Evolutionary conservation across 2,888 invertebrate species (phyloP).

Genomic region (Drosophila mulleri): DNA sequence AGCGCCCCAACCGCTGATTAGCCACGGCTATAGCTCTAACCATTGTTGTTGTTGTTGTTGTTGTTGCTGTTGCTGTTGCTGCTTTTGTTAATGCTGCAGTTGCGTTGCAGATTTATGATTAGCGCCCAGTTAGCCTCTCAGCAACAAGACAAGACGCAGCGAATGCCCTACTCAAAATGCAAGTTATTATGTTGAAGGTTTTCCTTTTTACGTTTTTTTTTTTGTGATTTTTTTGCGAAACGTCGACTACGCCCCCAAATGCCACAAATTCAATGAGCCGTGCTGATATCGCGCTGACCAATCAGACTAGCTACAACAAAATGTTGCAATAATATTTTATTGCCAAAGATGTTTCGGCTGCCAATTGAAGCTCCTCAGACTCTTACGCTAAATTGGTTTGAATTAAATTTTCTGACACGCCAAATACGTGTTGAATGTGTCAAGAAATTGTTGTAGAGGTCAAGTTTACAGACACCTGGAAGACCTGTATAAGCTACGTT

Average conservation of each 20-base stretch:
- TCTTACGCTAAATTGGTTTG: constrained; percentile 15
- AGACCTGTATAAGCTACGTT: constrained; percentile 7
- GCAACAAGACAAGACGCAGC: constrained; percentile 59
- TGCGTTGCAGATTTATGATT: constrained; percentile 79
- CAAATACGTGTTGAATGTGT: constrained; percentile 57
- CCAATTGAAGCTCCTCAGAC: background rate
- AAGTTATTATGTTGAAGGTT: constrained; percentile 78
- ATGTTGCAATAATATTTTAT: constrained; percentile 42
- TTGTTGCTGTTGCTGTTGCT: too few relatives aligned
- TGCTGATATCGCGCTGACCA: constrained; percentile 62
- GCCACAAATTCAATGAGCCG: constrained; percentile 76
- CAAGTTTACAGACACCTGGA: constrained; percentile 63
- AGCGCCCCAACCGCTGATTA: constrained; percentile 70
- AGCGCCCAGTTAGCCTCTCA: constrained; percentile 63
- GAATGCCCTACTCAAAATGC: constrained; percentile 76
- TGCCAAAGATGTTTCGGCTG: constrained; percentile 25
- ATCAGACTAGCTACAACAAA: constrained; percentile 43
- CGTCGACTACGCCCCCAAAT: constrained; percentile 69
- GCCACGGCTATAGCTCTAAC: constrained; percentile 37
- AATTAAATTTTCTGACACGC: constrained; percentile 57
- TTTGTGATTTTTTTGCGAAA: constrained; percentile 60
- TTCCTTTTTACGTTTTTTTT: constrained; percentile 34
- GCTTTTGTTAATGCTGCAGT: constrained; percentile 23
- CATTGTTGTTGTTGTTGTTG: constrained; percentile 31
- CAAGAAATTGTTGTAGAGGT: constrained; percentile 56